Conservation (phyloP, 2,797 vertebrate genomes). For the Rhabdophis nuchalis region DNA sequence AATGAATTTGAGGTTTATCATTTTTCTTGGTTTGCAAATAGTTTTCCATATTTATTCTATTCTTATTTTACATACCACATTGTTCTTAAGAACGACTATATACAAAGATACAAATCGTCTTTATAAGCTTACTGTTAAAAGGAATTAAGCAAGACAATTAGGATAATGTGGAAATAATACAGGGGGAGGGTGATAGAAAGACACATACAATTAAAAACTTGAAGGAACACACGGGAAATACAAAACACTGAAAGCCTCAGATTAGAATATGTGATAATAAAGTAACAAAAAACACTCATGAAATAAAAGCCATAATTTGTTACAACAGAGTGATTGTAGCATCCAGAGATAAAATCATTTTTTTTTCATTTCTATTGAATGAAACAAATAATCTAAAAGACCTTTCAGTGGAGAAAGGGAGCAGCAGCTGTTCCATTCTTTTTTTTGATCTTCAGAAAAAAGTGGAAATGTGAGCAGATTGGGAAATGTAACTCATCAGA, state of each 20-base stretch:
- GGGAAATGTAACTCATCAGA: constrained; percentile 51
- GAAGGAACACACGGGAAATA: constrained; percentile 1
- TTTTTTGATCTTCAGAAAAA: constrained; percentile 41
- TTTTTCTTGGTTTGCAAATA: background rate
- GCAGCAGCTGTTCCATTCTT: constrained; percentile 43
- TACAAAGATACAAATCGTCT: background rate
- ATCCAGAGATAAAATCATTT: constrained; percentile 6
- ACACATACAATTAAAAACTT: background rate
- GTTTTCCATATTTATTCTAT: background rate
- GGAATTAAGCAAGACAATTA: background rate
- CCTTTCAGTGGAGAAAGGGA: constrained; percentile 49
- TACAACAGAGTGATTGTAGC: constrained; percentile 24
- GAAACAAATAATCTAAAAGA: constrained; percentile 44
- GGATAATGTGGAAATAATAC: background rate
- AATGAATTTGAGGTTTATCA: background rate
- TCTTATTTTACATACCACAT: background rate
- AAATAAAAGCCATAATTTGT: constrained; percentile 41
- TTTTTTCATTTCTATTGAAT: constrained; percentile 36
- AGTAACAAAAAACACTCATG: constrained; percentile 32
- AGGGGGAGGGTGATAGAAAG: background rate
- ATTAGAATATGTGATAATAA: constrained; percentile 12
- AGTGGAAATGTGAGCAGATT: constrained; percentile 48
- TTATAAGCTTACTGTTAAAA: background rate
- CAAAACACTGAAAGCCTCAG: constrained; percentile 14
- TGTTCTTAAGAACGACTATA: background rate